phyloP scores from a whole-genome alignment of 1,140 invertebrate species.

The Lepidurus couesii region DNA sequence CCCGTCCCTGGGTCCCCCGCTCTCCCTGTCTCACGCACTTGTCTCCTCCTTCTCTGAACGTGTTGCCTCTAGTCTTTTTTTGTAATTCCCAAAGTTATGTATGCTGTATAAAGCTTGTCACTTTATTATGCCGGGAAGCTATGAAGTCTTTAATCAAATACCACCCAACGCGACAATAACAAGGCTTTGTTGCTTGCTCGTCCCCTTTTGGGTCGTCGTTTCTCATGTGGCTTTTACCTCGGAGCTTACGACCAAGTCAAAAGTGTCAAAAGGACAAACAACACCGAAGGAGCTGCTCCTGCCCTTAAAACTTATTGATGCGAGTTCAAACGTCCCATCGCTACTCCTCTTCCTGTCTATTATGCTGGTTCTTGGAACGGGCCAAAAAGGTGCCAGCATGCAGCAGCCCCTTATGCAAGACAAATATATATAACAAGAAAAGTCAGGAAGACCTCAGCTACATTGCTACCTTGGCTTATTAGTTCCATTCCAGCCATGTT shows the following conservation, averaged over 20 bases:
- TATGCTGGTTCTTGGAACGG: no score
- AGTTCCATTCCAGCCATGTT: no score
- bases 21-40: neutral
- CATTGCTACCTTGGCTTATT: no score
- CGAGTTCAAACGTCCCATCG: no score
- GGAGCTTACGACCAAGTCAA: neutral
- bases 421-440: no score
- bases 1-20: neutral
- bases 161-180: neutral
- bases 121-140: slow-evolving; percentile 10
- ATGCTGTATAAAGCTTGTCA: neutral
- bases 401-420: no score
- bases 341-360: no score
- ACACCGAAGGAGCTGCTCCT: neutral
- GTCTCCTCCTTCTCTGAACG: neutral
- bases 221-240: neutral
- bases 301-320: neutral
- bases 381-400: no score
- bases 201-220: neutral
- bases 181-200: neutral
- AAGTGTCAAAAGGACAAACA: neutral
- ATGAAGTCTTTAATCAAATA: slow-evolving; percentile 16
- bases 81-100: neutral
- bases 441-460: no score
- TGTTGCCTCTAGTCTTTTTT: neutral